Base-by-base conservation (phyloP, 1,140 invertebrate genomes). In the Calephelis virginiensis region DNA sequence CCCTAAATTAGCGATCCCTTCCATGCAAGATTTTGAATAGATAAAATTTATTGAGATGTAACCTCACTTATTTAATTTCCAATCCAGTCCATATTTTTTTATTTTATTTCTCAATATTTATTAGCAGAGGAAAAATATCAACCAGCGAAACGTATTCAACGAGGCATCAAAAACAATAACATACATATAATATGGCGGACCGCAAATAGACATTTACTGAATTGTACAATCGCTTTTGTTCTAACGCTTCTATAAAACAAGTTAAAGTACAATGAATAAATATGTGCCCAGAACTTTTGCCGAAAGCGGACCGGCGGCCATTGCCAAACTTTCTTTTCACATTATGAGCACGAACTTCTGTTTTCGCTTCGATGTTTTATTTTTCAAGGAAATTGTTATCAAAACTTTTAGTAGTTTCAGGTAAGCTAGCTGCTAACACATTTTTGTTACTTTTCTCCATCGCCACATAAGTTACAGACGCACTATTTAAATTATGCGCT, bases 201-300 rank as follows among this genome's bases (percentile, higher is more conserved):
- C 11, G 5, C 61, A 38, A 48, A 48, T 45, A n/a, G 61, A 63
- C 28, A 14, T 56, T 56, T 56, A 56, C 50, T 56, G 50, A 56
- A 56, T 28, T 37, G 28, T 28, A 45, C 45, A 48, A 38, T 63
- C 46, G 17, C 46, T 48, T 63, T 48, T 63, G 61, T 63, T 63
- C 45, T 63, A 49, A 49, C 46, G 46, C 37, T 63, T 46, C 66
- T 67, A 67, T 67, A 67, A 62, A 62, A 67, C 60, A 67, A 67
- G 47, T 62, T 53, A 67, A 67, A 62, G 48, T 50, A 38, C 66
- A 50, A 67, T 67, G 60, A 67, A 67, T 67, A 67, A 63, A 53
- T 61, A 48, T 43, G 66, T 61, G 48, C 60, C 43, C 37, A 14
- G 49, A 45, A 53, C 40, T 62, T 68, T 64, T 38, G 37, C 11